phyloP scores from a whole-genome alignment of 2,113 vertebrate genomes.

The Hemibates koningsi region DNA sequence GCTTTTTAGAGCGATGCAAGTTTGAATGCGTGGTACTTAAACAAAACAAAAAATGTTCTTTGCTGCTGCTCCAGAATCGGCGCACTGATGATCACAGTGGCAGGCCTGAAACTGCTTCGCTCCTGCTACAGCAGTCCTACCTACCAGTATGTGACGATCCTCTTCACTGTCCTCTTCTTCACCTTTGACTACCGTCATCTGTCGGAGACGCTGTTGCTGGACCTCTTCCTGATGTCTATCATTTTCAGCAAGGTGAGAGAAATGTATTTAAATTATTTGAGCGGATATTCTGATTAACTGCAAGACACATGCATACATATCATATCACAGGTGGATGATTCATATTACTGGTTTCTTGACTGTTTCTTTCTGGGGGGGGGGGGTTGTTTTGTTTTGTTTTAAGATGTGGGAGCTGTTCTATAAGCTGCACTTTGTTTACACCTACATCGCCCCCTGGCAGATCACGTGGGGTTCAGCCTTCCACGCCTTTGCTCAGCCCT shows the following conservation, averaged over 20 bases:
- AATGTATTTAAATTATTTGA: not conserved
- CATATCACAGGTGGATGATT: not conserved
- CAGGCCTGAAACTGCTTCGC: constrained; percentile 92
- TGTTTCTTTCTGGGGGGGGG: not conserved
- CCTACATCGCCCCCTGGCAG: constrained; percentile 97
- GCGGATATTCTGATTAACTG: not conserved
- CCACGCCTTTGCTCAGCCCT: constrained; percentile 96
- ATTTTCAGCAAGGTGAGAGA: constrained; percentile 91
- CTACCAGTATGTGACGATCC: constrained; percentile 91
- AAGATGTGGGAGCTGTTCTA: constrained; percentile 96
- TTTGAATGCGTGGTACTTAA: not conserved
- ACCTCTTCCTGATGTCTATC: constrained; percentile 97
- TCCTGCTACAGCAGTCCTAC: constrained; percentile 95
- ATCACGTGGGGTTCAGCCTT: constrained; percentile 99
- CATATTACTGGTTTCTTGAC: not conserved
- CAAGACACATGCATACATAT: not conserved
- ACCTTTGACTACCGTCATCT: constrained; percentile 92
- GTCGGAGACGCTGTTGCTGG: constrained; percentile 93
- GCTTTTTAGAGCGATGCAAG: not conserved
- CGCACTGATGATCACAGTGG: constrained; percentile 92
- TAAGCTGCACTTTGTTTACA: constrained; percentile 95
- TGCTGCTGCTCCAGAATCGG: constrained; percentile 73
- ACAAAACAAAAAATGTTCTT: not conserved
- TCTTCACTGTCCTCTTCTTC: constrained; percentile 98
- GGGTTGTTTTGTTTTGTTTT: not conserved